Evolutionary conservation across 2,888 invertebrate genomes (phyloP), one percentile per base, ranked within the genome.

Genomic region (Pristionchus mayeri): DNA sequence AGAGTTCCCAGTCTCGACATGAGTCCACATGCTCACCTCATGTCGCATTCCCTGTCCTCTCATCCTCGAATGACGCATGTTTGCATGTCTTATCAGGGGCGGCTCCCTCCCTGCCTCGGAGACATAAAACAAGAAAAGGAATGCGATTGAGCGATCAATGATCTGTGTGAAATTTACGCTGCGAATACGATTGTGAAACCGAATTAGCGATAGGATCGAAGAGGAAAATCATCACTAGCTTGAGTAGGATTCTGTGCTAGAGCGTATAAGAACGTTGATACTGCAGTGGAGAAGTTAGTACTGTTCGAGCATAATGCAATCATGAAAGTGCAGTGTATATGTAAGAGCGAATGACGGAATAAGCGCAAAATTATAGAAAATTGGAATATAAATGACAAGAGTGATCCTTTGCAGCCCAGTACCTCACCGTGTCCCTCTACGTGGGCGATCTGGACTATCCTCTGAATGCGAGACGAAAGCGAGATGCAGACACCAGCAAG

Each of bases 41-140:
- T 67, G 37, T 40, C 37, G 18, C 67, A 21, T 40, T 37, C 67
- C 21, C 54, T 21, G 4, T 13, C 54, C 21, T 54, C 21, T 40
- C 37, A 67, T 34, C 40, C n/a, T 16, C 40, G 27, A 67, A 67
- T 67, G 67, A 67, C 37, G 67, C 34, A 21, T 67, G n/a, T 67
- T 67, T 67, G 67, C 67, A 60, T n/a, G 3, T 16, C 67, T 67
- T 67, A 67, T 67, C 67, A 18, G 9, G 37, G 21, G n/a, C n/a
- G 34, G 40, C 40, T 18, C 16, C 67, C 37, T 37, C 40, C 44
- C 37, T 67, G 67, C 37, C 67, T 67, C 30, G 30, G 27, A 67
- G 67, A 67, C 67, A 67, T 67, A 67, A 67, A 67, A 67, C 67
- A 67, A 67, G 67, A 67, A 37, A 37, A 67, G 21, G 67, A 67